A percentile compares a stretch with the other conserved stretches of the same genome.
These are phyloP conservation scores for Euborellia annulipes DNA, from an alignment of 1,140 invertebrate genomes.

Conservation along the genomic window DNA sequence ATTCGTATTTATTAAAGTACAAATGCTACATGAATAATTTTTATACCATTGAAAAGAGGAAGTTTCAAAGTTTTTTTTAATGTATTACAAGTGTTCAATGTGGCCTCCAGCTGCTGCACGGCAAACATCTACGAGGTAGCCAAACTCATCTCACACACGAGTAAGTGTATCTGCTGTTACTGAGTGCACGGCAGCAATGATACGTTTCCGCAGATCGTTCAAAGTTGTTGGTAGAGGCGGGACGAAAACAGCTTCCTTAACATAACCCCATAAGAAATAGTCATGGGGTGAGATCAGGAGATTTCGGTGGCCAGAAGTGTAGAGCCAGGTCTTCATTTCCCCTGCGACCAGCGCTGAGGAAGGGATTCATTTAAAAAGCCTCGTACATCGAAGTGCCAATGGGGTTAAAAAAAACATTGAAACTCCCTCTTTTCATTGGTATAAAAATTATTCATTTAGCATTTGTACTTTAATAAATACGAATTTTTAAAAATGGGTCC, in stretches of 20 bases:
- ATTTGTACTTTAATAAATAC: no score
- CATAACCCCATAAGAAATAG: slow-evolving; percentile 17
- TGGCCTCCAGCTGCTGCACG: not conserved
- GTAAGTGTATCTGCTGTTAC: not conserved
- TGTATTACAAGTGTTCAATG: slow-evolving; percentile 4
- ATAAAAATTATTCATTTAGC: no score
- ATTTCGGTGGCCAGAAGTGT: slow-evolving; percentile 14
- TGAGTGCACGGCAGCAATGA: slow-evolving; percentile 1
- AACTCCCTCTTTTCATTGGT: no score
- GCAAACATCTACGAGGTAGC: slow-evolving; percentile 1
- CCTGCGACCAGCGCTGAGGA: no score
- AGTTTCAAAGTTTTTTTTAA: not conserved
- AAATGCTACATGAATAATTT: not conserved
- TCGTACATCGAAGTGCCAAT: no score
- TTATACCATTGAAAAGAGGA: not conserved
- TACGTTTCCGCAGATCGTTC: not conserved
- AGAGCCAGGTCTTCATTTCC: no score
- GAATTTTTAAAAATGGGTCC: no score
- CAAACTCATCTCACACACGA: slow-evolving; percentile 4
- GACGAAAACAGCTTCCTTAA: slow-evolving; percentile 15
- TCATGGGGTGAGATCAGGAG: slow-evolving; percentile 17
- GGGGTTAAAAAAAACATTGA: no score
- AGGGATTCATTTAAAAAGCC: no score
- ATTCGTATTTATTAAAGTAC: not conserved
- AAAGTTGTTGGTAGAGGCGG: slow-evolving; percentile 3